These are phyloP conservation scores for Alaudala cheleensis DNA, from an alignment of 2,113 vertebrate species.

Conservation along the genomic window DNA sequence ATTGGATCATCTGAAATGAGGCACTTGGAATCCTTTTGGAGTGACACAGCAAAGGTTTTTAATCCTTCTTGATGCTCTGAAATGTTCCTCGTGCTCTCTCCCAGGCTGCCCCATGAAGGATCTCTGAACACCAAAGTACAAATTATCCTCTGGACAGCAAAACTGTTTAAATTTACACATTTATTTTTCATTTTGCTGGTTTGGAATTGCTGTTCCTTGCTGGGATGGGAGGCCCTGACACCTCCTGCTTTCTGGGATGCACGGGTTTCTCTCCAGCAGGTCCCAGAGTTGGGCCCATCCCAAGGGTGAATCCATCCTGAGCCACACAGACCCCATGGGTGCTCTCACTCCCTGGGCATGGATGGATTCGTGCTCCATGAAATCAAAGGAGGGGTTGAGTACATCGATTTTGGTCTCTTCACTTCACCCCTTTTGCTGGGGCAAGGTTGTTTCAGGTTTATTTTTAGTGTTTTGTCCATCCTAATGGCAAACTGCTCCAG, in stretches of 20 bases:
- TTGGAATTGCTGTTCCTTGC: not conserved
- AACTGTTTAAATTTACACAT: not conserved
- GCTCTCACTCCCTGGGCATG: rapidly evolving
- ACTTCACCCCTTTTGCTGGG: not conserved
- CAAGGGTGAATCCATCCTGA: rapidly evolving
- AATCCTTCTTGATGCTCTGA: not conserved
- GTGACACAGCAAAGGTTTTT: not conserved
- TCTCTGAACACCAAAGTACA: not conserved
- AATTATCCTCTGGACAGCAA: not conserved
- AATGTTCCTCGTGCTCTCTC: rapidly evolving
- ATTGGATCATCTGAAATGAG: rapidly evolving
- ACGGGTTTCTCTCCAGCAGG: not conserved
- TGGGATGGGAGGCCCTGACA: not conserved
- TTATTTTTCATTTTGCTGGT: not conserved
- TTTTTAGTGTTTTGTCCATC: not conserved
- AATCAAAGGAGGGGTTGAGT: not conserved
- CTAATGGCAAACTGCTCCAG: not conserved
- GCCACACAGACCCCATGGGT: rapidly evolving
- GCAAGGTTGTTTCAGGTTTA: not conserved
- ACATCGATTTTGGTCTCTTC: not conserved
- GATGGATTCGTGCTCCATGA: not conserved
- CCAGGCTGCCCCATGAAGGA: rapidly evolving
- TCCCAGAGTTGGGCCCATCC: not conserved
- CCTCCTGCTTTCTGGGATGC: not conserved
- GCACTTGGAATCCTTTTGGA: not conserved